Percentiles rank a stretch among this genome's conserved stretches.
These are phyloP conservation scores for Manis javanica DNA, from an alignment of 2,797 vertebrate genomes.

Conservation along the genomic window DNA sequence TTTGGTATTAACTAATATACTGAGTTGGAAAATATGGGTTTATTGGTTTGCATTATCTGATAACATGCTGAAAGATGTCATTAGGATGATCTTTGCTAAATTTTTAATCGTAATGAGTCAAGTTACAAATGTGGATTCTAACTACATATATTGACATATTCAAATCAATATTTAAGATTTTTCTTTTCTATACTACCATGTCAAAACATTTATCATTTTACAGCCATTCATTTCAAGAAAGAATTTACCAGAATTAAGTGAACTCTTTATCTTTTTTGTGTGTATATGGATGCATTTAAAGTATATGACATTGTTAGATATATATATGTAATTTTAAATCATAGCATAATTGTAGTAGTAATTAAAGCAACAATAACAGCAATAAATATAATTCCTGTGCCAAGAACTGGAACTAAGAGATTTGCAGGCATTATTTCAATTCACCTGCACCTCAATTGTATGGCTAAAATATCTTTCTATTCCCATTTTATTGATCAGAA, in stretches of 20 bases:
- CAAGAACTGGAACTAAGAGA: background rate
- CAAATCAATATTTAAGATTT: background rate
- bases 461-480: background rate
- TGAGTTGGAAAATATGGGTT: background rate
- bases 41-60: constrained; percentile 24
- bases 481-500: background rate
- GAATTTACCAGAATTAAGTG: constrained; percentile 16
- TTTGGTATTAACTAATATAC: constrained; percentile 41
- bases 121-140: constrained; percentile 13
- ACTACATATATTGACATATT: background rate
- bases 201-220: background rate
- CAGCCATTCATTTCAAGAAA: background rate
- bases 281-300: background rate
- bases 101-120: constrained; percentile 13
- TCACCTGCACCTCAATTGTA: background rate
- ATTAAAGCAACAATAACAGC: background rate
- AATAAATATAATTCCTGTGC: background rate
- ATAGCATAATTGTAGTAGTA: background rate
- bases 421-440: background rate
- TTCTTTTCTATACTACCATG: background rate
- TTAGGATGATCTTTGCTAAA: background rate
- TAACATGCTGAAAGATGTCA: background rate
- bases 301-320: background rate
- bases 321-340: background rate
- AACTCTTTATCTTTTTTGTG: background rate